These are phyloP conservation scores for Symphodus melops DNA, from an alignment of 2,113 vertebrate species.

Conservation along the genomic window DNA sequence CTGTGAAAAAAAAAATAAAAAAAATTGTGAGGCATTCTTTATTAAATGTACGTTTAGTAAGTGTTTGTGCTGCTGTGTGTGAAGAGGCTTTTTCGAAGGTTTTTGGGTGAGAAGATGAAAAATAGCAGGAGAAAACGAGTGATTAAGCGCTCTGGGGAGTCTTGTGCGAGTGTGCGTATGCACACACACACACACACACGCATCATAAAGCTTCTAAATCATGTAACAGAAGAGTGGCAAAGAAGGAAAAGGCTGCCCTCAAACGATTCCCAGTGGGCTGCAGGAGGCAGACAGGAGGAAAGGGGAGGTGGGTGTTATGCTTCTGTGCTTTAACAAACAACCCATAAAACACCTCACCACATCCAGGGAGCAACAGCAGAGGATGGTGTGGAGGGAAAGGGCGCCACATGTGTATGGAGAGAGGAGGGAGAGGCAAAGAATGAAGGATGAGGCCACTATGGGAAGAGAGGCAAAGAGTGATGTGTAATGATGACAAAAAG, in stretches of 20 bases:
- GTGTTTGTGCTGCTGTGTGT: slow-evolving; percentile 43
- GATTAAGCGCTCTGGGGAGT: slow-evolving; percentile 53
- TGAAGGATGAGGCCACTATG: slow-evolving; percentile 34
- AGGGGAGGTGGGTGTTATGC: slow-evolving; percentile 26
- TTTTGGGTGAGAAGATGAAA: slow-evolving; percentile 47
- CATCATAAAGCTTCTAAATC: slow-evolving; percentile 64
- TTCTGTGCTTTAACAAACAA: slow-evolving; percentile 68
- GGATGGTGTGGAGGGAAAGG: neutral
- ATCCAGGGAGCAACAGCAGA: slow-evolving; percentile 24
- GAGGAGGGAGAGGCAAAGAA: slow-evolving; percentile 16
- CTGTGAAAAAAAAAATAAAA: neutral
- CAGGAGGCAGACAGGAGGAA: slow-evolving; percentile 38
- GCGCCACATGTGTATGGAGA: slow-evolving; percentile 3
- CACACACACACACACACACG: slow-evolving; percentile 5
- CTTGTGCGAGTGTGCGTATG: slow-evolving; percentile 17
- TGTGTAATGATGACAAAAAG: slow-evolving; percentile 60
- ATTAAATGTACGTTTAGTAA: slow-evolving; percentile 35
- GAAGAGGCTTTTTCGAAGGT: slow-evolving; percentile 36
- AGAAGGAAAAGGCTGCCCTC: slow-evolving; percentile 60
- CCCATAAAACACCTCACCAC: slow-evolving; percentile 55
- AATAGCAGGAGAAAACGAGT: slow-evolving; percentile 46
- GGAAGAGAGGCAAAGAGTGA: slow-evolving; percentile 33
- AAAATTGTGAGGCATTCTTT: slow-evolving; percentile 26
- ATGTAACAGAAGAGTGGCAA: slow-evolving; percentile 63
- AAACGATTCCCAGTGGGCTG: slow-evolving; percentile 34